phyloP scores from a whole-genome alignment of 64 coral and sea anemone genomes.

The Actinia tenebrosa region DNA sequence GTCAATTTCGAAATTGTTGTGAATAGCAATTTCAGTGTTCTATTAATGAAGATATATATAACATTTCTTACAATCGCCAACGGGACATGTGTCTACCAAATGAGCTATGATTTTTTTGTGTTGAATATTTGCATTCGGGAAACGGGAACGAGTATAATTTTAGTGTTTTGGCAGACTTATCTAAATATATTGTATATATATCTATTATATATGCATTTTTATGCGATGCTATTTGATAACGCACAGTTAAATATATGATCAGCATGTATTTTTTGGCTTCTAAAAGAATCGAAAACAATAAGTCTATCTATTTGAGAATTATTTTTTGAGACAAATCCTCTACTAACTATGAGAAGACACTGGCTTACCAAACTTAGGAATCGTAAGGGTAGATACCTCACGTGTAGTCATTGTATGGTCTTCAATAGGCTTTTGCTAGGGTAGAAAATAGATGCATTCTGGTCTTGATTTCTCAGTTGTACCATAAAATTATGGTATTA shows the following conservation, averaged over 20 bases:
- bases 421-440: background rate
- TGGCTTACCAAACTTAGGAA: background rate
- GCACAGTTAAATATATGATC: constrained; percentile 2
- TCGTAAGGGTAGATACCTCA: background rate
- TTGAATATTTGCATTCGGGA: background rate
- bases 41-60: constrained; percentile 3
- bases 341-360: background rate
- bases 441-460: no score
- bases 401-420: background rate
- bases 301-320: background rate
- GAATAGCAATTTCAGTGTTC: constrained; percentile 12
- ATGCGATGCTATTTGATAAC: background rate
- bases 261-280: background rate
- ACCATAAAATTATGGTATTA: no score
- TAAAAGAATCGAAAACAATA: background rate
- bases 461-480: no score
- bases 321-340: background rate
- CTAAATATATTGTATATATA: constrained; percentile 4
- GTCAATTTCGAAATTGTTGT: constrained; percentile 9
- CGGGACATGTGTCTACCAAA: background rate
- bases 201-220: constrained; percentile 7
- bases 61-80: background rate
- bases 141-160: background rate
- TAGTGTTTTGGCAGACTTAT: background rate
- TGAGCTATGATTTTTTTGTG: background rate